Percentiles rank a stretch among this genome's conserved stretches.
Conservation (phyloP, 2,797 vertebrate genomes). For the Characodon lateralis region DNA sequence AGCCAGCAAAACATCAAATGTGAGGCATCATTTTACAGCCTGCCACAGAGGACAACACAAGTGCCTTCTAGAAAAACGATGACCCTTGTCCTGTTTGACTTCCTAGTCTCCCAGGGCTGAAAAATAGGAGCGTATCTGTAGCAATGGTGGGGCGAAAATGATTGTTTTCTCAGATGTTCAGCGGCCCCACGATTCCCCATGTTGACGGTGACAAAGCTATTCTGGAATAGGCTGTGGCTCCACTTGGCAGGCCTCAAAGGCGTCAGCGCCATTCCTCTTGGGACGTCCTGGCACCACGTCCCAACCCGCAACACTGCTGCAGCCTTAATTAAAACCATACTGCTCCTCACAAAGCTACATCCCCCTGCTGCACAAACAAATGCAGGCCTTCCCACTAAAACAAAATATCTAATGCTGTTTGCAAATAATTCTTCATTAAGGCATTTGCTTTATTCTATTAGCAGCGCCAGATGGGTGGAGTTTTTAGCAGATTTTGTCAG, state of each 20-base stretch:
- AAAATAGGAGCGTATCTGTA: conserved; percentile 47
- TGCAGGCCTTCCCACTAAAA: conserved; percentile 16
- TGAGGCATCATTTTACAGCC: conserved; percentile 36
- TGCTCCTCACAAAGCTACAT: conserved; percentile 43
- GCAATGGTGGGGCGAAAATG: conserved; percentile 48
- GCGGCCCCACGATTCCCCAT: conserved; percentile 72
- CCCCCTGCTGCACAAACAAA: conserved; percentile 17
- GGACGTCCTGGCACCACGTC: conserved; percentile 82
- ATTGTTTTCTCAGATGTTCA: conserved; percentile 86
- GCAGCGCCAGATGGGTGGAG: conserved; percentile 44
- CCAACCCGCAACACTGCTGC: conserved; percentile 79
- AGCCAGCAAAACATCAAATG: conserved; percentile 9
- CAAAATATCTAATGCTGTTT: conserved; percentile 25
- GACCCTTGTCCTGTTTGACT: conserved; percentile 19
- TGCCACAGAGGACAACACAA: conserved; percentile 27
- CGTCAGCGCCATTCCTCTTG: conserved; percentile 84
- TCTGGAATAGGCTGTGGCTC: conserved; percentile 79
- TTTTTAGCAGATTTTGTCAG: conserved; percentile 40
- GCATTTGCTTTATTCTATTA: conserved; percentile 48
- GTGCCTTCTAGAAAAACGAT: conserved; percentile 12
- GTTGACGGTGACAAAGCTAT: conserved; percentile 79
- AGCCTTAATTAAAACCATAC: conserved; percentile 82
- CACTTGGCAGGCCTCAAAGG: conserved; percentile 83
- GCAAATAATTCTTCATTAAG: conserved; percentile 38
- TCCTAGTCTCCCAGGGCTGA: conserved; percentile 29